Percentiles rank a stretch among this genome's conserved stretches.
Evolutionary conservation across 2,888 invertebrate species (phyloP).

Genomic region (Lasioglossum calceatum): DNA sequence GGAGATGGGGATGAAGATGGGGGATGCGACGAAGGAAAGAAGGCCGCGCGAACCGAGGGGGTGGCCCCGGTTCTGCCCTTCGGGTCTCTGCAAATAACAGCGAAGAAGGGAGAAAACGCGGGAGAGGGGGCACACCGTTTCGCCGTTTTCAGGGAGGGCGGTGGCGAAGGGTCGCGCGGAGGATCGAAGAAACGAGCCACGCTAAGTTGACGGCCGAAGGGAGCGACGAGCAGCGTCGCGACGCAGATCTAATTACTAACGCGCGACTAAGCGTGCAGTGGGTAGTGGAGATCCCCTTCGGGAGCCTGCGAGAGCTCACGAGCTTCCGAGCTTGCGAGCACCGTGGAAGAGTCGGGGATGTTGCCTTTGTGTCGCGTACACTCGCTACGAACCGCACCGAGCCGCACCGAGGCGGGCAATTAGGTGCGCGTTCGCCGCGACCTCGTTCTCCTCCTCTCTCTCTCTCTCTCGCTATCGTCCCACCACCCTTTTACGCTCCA

Average conservation of each 20-base stretch:
- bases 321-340: constrained; percentile 3
- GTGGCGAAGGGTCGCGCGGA: constrained; percentile 47
- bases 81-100: constrained; percentile 8
- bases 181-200: constrained; percentile 60
- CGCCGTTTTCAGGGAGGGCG: constrained; percentile 21
- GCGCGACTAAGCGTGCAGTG: constrained; percentile 75
- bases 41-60: constrained; percentile 12
- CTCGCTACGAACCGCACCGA: background rate
- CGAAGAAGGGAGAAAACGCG: constrained; percentile 24
- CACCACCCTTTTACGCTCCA: background rate
- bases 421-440: constrained; percentile 76
- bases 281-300: constrained; percentile 63
- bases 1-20: background rate
- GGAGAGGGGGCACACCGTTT: constrained; percentile 19
- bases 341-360: constrained; percentile 60
- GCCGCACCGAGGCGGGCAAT: constrained; percentile 72
- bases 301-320: constrained; percentile 31
- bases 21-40: constrained; percentile 12
- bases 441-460: constrained; percentile 7
- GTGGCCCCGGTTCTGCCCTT: constrained; percentile 9
- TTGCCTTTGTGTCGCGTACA: constrained; percentile 29
- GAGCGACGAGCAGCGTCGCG: constrained; percentile 72
- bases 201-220: constrained; percentile 75
- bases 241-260: constrained; percentile 80
- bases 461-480: constrained; percentile 8